Base-by-base conservation (phyloP, 1,140 invertebrate genomes). In the Sycophila sp. region DNA sequence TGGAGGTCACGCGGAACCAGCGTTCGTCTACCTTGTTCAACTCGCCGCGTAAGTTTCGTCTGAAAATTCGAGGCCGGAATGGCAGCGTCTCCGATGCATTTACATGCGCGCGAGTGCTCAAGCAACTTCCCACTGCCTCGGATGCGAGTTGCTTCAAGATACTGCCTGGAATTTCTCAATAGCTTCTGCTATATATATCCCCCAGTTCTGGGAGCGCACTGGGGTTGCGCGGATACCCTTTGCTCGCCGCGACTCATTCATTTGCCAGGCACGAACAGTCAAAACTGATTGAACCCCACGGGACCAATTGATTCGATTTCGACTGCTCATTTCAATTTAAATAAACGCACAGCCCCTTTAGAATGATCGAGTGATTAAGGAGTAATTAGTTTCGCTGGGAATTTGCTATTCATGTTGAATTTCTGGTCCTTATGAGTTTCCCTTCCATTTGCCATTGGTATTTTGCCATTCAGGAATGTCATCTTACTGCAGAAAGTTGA, bases 31-130 rank as follows among this genome's bases (percentile, higher is more conserved):
- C 26, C 15, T 28, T 36, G 32, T 53, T 32, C 30, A 8, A 24
- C 47, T 38, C 17, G 13, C 4, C 24, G 26, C 34, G 30, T 64
- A 53, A 65, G 63, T 65, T 65, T 53, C 32, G 24, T 5, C 24
- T 65, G 47, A 65, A 65, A 65, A 65, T 65, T 65, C 49, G 55
- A 8, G 49, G 8, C n/a, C 65, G 71, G 74, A 78, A 79, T 77
- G 75, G n/a, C n/a, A n/a, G n/a, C 75, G 69, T 76, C 71, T n/a
- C n/a, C 75, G 72, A 76, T 70, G 71, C 74, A 75, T 79, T 78
- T 76, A 73, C 75, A 75, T 76, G 75, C 42, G 26, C 42, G 13
- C 30, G 22, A 19, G n/a, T 22, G n/a, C 22, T 8, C 30, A 22
- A 17, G 36, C 69, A 74, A 78, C 75, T 78, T 72, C 58, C 38